Evolutionary conservation across 37 sponge, comb jelly and placozoan genomes (phyloP).

Genomic region (Hormiphora californensis): DNA sequence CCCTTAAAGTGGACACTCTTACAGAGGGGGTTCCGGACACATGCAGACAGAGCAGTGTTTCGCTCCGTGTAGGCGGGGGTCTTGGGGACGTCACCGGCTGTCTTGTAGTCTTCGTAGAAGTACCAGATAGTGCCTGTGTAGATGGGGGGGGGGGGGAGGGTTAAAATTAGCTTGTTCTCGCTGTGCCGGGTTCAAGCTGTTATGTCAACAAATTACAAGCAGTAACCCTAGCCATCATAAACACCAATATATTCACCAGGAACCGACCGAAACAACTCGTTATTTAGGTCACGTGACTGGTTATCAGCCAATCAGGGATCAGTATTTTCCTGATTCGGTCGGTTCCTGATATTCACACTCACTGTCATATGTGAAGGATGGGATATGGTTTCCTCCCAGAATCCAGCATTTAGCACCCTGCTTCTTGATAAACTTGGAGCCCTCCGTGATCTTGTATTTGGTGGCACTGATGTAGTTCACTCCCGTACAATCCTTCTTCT

Average conservation of each 20-base stretch:
- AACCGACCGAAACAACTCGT: no score
- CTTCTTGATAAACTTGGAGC: background rate
- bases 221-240: no score
- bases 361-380: background rate
- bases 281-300: no score
- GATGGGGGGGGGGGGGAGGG: background rate
- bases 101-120: background rate
- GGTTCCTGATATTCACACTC: background rate
- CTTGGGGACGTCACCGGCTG: background rate
- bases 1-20: background rate
- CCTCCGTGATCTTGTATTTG: background rate
- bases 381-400: background rate
- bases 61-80: background rate
- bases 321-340: background rate
- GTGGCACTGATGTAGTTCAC: background rate
- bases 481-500: background rate
- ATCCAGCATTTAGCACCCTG: background rate
- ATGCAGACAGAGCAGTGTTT: slow-evolving; percentile 1
- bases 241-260: no score
- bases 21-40: background rate
- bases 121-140: background rate
- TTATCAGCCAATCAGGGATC: no score
- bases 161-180: background rate
- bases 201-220: no score
- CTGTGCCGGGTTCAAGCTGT: background rate